Percentiles rank a stretch among this genome's conserved stretches.
These are phyloP conservation scores for Hypomecis punctinalis DNA, from an alignment of 2,888 invertebrate species.

Conservation along the genomic window DNA sequence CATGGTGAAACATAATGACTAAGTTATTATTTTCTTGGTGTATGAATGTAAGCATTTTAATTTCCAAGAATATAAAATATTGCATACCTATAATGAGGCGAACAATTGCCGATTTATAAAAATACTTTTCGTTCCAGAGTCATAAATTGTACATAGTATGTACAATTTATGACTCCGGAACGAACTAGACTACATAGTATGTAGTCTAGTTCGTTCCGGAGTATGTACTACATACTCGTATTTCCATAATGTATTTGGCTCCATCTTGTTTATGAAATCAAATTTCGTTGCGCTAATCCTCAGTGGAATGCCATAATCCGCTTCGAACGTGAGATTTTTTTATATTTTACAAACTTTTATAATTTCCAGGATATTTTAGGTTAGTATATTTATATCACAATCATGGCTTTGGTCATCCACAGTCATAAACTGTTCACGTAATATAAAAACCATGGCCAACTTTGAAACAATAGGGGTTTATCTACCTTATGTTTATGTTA, in stretches of 20 bases:
- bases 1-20: too few species aligned
- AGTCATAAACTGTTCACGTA: constrained; percentile 25
- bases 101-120: too few species aligned
- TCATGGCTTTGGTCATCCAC: constrained; percentile 17
- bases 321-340: constrained; percentile 44
- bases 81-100: too few species aligned
- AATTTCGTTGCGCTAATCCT: constrained; percentile 57
- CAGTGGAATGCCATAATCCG: constrained; percentile 61
- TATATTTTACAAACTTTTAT: constrained; percentile 37
- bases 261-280: constrained; percentile 45
- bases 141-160: too few species aligned
- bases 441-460: constrained; percentile 34
- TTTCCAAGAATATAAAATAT: too few species aligned
- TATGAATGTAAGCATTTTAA: too few species aligned
- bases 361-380: constrained; percentile 27
- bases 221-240: too few species aligned
- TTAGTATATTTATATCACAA: neutral
- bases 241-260: constrained; percentile 40
- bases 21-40: too few species aligned
- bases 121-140: too few species aligned
- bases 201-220: too few species aligned
- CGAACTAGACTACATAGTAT: too few species aligned
- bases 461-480: constrained; percentile 42
- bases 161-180: too few species aligned
- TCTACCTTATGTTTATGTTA: constrained; percentile 37